These are phyloP conservation scores for Haliclona indistincta DNA, from an alignment of 37 sponge, comb jelly and placozoan genomes.

Conservation along the genomic window DNA sequence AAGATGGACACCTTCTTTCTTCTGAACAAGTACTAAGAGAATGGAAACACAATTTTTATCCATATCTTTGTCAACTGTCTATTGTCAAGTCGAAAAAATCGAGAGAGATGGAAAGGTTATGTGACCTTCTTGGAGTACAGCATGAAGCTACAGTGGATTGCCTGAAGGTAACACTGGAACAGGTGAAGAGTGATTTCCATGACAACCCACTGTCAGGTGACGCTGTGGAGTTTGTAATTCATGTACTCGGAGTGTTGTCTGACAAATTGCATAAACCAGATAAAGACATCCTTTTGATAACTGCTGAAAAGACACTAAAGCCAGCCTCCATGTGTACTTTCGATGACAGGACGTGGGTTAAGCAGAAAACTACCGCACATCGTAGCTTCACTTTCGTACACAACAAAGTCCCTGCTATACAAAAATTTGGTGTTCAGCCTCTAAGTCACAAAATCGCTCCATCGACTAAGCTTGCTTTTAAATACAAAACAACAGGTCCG, in stretches of 20 bases:
- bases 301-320: conserved; percentile 10
- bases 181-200: background rate
- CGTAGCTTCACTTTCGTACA: conserved; percentile 33
- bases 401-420: conserved; percentile 31
- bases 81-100: background rate
- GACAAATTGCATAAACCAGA: background rate
- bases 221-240: too few species aligned
- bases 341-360: conserved; percentile 57
- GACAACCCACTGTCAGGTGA: conserved; percentile 18
- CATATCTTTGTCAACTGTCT: conserved; percentile 47
- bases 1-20: conserved; percentile 24
- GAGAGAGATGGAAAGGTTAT: conserved; percentile 16
- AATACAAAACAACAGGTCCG: conserved; percentile 34
- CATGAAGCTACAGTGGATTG: background rate
- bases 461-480: conserved; percentile 25
- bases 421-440: conserved; percentile 49
- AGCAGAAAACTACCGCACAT: background rate
- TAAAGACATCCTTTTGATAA: conserved; percentile 40
- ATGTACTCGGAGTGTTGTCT: too few species aligned
- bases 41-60: conserved; percentile 27
- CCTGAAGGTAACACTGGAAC: background rate
- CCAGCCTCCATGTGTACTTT: conserved; percentile 40
- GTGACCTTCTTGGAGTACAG: conserved; percentile 32
- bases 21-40: conserved; percentile 17
- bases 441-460: conserved; percentile 51